These are phyloP conservation scores for Listronotus oregonensis DNA, from an alignment of 1,140 invertebrate genomes.

Conservation along the genomic window DNA sequence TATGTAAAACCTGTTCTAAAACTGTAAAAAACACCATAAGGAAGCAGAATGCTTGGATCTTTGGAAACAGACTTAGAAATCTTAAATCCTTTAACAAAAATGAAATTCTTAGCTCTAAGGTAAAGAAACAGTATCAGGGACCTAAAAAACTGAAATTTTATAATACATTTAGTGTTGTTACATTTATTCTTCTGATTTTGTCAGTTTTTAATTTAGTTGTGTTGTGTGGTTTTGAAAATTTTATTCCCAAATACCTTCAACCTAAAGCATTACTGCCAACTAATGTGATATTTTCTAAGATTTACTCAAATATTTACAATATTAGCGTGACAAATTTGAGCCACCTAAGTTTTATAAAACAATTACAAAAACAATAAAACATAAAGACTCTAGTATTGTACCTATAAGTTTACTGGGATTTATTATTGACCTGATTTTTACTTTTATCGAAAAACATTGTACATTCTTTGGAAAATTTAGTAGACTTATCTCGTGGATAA, in stretches of 20 bases:
- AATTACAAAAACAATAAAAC: slow-evolving; percentile 27
- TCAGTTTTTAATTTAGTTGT: slow-evolving; percentile 27
- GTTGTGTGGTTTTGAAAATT: slow-evolving; percentile 24
- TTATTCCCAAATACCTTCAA: slow-evolving; percentile 7
- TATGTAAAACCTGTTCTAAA: slow-evolving; percentile 67
- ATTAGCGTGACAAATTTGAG: background rate
- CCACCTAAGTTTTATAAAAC: slow-evolving; percentile 5
- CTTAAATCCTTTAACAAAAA: slow-evolving; percentile 21
- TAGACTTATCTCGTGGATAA: slow-evolving; percentile 35
- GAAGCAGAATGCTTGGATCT: slow-evolving; percentile 60
- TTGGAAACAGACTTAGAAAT: slow-evolving; percentile 44
- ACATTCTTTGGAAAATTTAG: slow-evolving; percentile 28
- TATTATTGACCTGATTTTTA: slow-evolving; percentile 23
- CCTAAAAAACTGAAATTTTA: slow-evolving; percentile 14
- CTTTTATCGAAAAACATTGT: slow-evolving; percentile 10
- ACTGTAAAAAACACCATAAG: slow-evolving; percentile 64
- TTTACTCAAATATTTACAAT: slow-evolving; percentile 21
- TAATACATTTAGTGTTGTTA: slow-evolving; percentile 21
- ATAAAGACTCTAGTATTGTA: slow-evolving; percentile 17
- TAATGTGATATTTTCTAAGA: slow-evolving; percentile 22
- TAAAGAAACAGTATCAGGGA: slow-evolving; percentile 18
- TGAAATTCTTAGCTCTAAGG: slow-evolving; percentile 10
- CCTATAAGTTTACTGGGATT: slow-evolving; percentile 28
- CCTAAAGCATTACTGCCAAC: slow-evolving; percentile 20
- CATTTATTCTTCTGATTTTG: slow-evolving; percentile 11